Percentiles rank a stretch among this genome's conserved stretches.
Evolutionary conservation across 2,888 invertebrate species (phyloP).

Genomic region (Scaptomyza polygonia): DNA sequence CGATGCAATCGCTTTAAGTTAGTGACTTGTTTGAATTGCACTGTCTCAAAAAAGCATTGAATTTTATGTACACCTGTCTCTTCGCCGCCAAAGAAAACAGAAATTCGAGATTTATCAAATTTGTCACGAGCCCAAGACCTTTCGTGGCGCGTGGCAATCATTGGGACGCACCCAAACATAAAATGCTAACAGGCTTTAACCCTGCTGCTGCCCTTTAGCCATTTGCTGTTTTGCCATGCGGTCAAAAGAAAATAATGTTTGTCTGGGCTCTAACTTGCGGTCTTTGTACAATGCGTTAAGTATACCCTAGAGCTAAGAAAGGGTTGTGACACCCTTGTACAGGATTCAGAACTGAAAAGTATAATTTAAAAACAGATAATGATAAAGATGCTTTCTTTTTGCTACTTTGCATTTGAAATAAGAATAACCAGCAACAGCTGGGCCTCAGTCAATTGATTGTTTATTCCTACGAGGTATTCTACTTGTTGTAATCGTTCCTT

Average conservation of each 20-base stretch:
- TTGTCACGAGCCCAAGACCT: slow-evolving; percentile 16
- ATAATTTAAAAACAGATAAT: neutral
- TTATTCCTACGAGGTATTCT: slow-evolving; percentile 12
- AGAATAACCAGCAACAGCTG: neutral
- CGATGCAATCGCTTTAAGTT: slow-evolving; percentile 24
- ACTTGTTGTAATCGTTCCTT: neutral
- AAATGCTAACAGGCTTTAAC: neutral
- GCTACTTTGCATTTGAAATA: too few relatives aligned
- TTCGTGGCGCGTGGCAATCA: neutral
- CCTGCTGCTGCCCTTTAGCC: slow-evolving; percentile 9
- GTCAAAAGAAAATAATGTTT: slow-evolving; percentile 43
- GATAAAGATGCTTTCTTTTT: too few relatives aligned
- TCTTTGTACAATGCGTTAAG: neutral
- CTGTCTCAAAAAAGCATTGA: slow-evolving; percentile 68
- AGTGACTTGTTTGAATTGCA: slow-evolving; percentile 55
- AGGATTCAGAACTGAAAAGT: neutral
- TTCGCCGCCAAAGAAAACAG: slow-evolving; percentile 25
- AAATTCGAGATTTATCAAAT: slow-evolving; percentile 72
- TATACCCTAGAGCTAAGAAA: slow-evolving; percentile 32
- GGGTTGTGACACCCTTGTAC: neutral
- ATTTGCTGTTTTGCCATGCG: slow-evolving; percentile 29
- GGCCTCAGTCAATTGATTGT: neutral
- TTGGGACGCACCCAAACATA: slow-evolving; percentile 51
- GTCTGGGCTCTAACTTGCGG: slow-evolving; percentile 26
- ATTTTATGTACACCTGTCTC: slow-evolving; percentile 41